Conservation (phyloP, 2,113 vertebrate genomes). For the Pelodiscus sinensis region DNA sequence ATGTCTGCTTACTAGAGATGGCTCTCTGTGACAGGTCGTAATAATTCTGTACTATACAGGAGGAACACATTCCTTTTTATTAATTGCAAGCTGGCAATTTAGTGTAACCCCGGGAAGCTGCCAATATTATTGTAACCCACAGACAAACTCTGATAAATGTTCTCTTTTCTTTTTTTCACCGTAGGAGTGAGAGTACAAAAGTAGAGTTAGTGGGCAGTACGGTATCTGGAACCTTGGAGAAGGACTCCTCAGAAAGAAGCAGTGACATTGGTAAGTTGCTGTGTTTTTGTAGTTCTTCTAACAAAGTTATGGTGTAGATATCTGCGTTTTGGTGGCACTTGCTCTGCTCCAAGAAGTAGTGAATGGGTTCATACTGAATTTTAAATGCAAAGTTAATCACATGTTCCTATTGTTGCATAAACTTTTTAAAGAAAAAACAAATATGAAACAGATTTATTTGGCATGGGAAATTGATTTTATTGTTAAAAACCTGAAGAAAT, state of each 20-base stretch:
- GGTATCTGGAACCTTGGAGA: conserved; percentile 82
- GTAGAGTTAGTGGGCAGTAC: conserved; percentile 85
- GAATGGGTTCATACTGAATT: background rate
- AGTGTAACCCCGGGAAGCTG: background rate
- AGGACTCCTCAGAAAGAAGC: conserved; percentile 89
- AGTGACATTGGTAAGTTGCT: conserved; percentile 91
- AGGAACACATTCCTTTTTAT: conserved; percentile 31
- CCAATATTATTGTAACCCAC: conserved; percentile 2
- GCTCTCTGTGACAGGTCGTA: conserved; percentile 42
- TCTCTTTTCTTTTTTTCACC: conserved; percentile 77
- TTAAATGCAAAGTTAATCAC: conserved; percentile 1
- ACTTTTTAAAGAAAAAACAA: background rate
- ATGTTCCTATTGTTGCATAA: background rate
- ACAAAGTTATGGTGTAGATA: conserved; percentile 10
- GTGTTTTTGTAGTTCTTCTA: conserved; percentile 31
- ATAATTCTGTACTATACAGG: conserved; percentile 4
- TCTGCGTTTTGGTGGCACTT: background rate
- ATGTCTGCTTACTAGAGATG: conserved; percentile 57
- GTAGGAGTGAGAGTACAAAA: conserved; percentile 92
- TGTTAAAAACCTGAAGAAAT: background rate
- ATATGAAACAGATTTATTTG: background rate
- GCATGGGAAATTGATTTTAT: background rate
- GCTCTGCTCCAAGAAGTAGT: background rate
- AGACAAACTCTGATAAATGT: conserved; percentile 49
- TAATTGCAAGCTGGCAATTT: conserved; percentile 27